phyloP scores from a whole-genome alignment of 2,888 invertebrate genomes.

The Stratiomys singularior region DNA sequence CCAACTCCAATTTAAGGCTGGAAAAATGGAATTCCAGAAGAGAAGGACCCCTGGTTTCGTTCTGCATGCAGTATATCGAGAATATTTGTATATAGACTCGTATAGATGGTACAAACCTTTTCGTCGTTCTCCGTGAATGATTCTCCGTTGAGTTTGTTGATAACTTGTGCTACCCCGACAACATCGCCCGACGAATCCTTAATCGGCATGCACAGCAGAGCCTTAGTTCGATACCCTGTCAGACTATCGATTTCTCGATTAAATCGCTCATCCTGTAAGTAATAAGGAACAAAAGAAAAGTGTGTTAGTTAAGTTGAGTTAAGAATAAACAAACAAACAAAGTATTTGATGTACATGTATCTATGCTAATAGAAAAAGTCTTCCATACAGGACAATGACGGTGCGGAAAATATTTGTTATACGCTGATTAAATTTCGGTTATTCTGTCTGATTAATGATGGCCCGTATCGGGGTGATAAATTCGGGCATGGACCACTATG shows the following conservation, averaged over 20 bases:
- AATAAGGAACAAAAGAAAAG: slow-evolving; percentile 42
- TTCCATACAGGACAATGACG: not conserved
- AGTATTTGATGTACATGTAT: not conserved
- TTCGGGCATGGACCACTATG: no score
- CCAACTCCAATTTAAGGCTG: not conserved
- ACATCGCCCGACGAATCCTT: slow-evolving; percentile 94
- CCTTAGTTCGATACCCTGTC: slow-evolving; percentile 93
- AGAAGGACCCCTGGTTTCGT: not conserved
- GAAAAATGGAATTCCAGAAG: not conserved
- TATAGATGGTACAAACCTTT: slow-evolving; percentile 61
- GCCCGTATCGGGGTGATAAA: no score
- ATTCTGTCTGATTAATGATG: no score
- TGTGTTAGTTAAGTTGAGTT: not conserved
- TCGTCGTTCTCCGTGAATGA: slow-evolving; percentile 89
- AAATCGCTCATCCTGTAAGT: slow-evolving; percentile 82
- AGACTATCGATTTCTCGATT: slow-evolving; percentile 93
- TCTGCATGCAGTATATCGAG: no score
- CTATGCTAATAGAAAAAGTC: slow-evolving; percentile 30
- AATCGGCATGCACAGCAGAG: slow-evolving; percentile 95
- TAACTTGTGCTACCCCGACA: slow-evolving; percentile 96
- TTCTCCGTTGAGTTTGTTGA: slow-evolving; percentile 87
- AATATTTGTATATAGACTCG: not conserved
- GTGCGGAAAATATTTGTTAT: not conserved
- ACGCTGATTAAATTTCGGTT: not conserved
- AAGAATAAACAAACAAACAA: slow-evolving; percentile 12